Evolutionary conservation across 2,797 vertebrate species (phyloP), one percentile per base, ranked within the genome.

Genomic region (Oreonectes daqikongensis): DNA sequence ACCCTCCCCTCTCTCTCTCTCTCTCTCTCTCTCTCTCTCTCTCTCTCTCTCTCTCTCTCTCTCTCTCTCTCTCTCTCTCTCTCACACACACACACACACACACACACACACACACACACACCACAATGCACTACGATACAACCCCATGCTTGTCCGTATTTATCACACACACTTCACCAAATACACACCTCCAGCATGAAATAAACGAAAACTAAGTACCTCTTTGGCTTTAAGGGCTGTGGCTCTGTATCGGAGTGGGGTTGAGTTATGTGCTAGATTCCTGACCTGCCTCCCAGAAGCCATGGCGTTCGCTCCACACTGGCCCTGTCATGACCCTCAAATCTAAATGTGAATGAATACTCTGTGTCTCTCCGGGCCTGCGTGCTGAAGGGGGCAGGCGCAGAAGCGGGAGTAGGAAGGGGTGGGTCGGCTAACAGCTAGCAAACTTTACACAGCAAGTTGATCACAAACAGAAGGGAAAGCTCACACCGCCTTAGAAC

Each of bases 341-440:
- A 91, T 92, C 92, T 93, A 92, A 93, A 94, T 91, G 90, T 94
- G 93, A 94, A 94, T 93, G 93, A 93, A 91, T 91, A 93, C 92
- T 92, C 91, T 93, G 92, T 93, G 92, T 92, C 90, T 93, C 90
- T 87, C 87, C 88, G 87, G 87, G 91, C 87, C 89, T 87, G 78
- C 85, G 87, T 85, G 87, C 86, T 85, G 81, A 79, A 77, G 72
- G 70, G 72, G 35, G 77, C 77, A 57, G 65, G 44, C 55, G 55
- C 55, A 28, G 26, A 59, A 59, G 55, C 55, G 77, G 68, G 80
- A 79, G 79, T 84, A 86, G 83, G 82, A 75, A 85, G 84, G 77
- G 85, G 74, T 86, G 83, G 83, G 85, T 83, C 77, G 88, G 87
- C 91, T 91, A 92, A 93, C 91, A 91, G 87, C 83, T 69, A 85